Conservation (phyloP, 2,888 invertebrate species). For the Heliconius cydno region DNA sequence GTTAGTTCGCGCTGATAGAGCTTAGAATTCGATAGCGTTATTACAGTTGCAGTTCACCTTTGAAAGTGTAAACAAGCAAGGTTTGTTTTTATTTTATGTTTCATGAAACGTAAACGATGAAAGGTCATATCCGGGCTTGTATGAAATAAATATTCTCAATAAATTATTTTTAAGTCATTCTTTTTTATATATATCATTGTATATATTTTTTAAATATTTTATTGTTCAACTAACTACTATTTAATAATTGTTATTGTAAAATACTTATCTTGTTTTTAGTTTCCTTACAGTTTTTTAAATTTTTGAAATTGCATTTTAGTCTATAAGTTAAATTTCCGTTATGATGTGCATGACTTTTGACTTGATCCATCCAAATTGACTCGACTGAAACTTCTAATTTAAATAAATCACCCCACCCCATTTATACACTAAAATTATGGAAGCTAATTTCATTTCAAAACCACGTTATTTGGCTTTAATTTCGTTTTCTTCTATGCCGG, state of each 20-base stretch:
- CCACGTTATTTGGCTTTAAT: conserved; percentile 29
- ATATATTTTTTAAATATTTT: not conserved
- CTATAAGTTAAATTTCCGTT: not conserved
- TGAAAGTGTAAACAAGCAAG: not conserved
- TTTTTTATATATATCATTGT: not conserved
- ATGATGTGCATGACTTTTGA: not conserved
- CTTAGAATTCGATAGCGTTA: not conserved
- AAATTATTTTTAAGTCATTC: not conserved
- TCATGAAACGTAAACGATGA: not conserved
- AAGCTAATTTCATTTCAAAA: conserved; percentile 26
- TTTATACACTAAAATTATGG: not conserved
- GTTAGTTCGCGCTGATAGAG: not conserved
- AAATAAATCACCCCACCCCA: not conserved
- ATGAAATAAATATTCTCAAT: conserved; percentile 2
- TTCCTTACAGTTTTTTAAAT: not conserved
- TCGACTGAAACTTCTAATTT: not conserved
- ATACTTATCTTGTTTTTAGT: not conserved
- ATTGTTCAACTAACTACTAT: not conserved
- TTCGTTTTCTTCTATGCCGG: conserved; percentile 25
- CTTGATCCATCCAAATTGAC: not conserved
- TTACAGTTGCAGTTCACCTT: not conserved
- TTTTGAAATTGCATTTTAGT: not conserved
- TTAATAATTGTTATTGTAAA: not conserved
- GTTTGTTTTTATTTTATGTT: not conserved
- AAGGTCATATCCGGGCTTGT: not conserved